Evolutionary conservation across 2,888 invertebrate species (phyloP).

Genomic region (Thumatha senex): DNA sequence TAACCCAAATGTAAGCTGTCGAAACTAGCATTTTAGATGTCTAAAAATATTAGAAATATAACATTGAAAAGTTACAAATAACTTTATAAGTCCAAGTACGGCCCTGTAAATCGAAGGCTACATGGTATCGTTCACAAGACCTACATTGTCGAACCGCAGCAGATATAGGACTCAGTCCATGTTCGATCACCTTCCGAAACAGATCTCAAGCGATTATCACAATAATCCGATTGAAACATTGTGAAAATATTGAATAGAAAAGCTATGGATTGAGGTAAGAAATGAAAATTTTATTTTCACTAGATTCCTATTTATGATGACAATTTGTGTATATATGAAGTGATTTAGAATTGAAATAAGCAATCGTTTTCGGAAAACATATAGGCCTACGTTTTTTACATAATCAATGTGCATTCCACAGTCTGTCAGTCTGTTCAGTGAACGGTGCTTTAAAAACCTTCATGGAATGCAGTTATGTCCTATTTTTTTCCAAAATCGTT

Average conservation of each 20-base stretch:
- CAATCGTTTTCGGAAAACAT: too few species aligned
- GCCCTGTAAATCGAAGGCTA: conserved; percentile 68
- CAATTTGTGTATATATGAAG: too few species aligned
- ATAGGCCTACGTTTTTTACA: too few species aligned
- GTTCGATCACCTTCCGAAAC: conserved; percentile 58
- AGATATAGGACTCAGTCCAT: conserved; percentile 61
- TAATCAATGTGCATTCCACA: neutral
- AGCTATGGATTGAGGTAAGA: conserved; percentile 4
- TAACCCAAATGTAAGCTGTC: too few species aligned
- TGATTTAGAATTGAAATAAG: too few species aligned
- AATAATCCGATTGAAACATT: conserved; percentile 3
- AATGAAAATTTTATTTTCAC: too few species aligned
- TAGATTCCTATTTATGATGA: too few species aligned
- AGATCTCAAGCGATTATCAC: conserved; percentile 40
- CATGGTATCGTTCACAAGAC: conserved; percentile 58
- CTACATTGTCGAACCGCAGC: conserved; percentile 71
- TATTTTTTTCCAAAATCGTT: neutral
- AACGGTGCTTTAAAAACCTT: neutral
- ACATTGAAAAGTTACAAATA: too few species aligned
- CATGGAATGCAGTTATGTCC: neutral
- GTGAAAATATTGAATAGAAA: neutral
- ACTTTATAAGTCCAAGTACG: conserved; percentile 36
- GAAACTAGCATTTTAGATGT: too few species aligned
- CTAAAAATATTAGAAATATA: too few species aligned
- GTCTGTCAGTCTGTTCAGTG: neutral